These are phyloP conservation scores for Xenopus borealis DNA, from an alignment of 2,113 vertebrate species.

Conservation along the genomic window DNA sequence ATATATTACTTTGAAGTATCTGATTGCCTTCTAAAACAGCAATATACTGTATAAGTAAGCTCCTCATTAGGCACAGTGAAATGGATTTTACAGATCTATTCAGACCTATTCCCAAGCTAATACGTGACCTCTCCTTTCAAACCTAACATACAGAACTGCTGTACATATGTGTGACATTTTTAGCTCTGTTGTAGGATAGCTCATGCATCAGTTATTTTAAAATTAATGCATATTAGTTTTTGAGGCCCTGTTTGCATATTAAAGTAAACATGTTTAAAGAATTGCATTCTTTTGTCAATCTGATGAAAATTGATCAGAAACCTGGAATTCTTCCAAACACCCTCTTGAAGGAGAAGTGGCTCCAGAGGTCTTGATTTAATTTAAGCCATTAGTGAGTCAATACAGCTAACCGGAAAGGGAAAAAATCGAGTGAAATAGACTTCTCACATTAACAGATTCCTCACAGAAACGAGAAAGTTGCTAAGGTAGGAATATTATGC, in stretches of 20 bases:
- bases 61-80: conserved; percentile 28
- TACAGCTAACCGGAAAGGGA: conserved; percentile 39
- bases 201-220: background rate
- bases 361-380: conserved; percentile 47
- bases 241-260: too few species aligned
- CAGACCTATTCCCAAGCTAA: conserved; percentile 20
- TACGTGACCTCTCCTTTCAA: conserved; percentile 30
- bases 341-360: conserved; percentile 40
- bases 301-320: conserved; percentile 32
- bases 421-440: conserved; percentile 25
- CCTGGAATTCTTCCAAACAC: conserved; percentile 35
- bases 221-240: background rate
- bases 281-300: conserved; percentile 13
- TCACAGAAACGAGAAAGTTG: conserved; percentile 9
- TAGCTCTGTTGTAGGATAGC: background rate
- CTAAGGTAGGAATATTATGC: background rate
- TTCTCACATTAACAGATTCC: conserved; percentile 38
- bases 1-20: conserved; percentile 28
- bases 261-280: conserved; percentile 9
- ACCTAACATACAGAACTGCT: background rate
- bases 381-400: conserved; percentile 43
- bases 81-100: conserved; percentile 30
- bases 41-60: conserved; percentile 13
- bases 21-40: conserved; percentile 25
- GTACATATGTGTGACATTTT: background rate